These are phyloP conservation scores for Lepeophtheirus salmonis DNA, from an alignment of 1,140 invertebrate genomes.

Conservation along the genomic window DNA sequence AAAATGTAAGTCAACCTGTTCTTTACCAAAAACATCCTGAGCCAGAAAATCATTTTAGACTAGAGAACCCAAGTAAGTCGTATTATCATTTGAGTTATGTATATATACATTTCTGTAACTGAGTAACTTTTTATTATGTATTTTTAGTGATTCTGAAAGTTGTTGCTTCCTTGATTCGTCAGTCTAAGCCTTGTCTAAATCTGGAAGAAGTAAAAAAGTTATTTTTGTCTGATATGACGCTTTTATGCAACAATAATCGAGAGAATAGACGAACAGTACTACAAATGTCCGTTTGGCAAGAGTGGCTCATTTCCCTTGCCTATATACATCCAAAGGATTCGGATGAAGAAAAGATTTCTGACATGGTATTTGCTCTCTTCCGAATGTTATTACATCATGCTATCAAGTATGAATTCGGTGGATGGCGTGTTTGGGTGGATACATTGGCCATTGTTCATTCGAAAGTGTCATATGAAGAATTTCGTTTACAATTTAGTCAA, in stretches of 20 bases:
- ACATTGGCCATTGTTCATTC: conserved; percentile 97
- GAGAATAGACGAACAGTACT: conserved; percentile 90
- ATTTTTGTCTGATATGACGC: conserved; percentile 90
- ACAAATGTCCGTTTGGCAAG: conserved; percentile 99
- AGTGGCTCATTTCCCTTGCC: conserved; percentile 96
- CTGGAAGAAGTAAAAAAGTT: conserved; percentile 83
- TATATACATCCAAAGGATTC: conserved; percentile 89
- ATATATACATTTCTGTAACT: too few relatives aligned
- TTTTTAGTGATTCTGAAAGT: conserved; percentile 84
- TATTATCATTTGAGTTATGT: conserved; percentile 5
- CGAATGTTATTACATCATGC: conserved; percentile 94
- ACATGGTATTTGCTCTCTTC: conserved; percentile 95
- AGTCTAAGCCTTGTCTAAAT: conserved; percentile 80
- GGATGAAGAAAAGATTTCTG: conserved; percentile 87
- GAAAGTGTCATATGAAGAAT: conserved; percentile 93
- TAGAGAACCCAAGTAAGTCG: conserved; percentile 95
- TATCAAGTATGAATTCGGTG: conserved; percentile 98
- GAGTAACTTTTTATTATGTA: conserved; percentile 19
- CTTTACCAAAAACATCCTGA: conserved; percentile 73
- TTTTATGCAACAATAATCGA: conserved; percentile 86
- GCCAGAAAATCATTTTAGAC: conserved; percentile 74
- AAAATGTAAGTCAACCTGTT: conserved; percentile 77
- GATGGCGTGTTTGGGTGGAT: conserved; percentile 99
- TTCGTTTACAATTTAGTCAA: conserved; percentile 80
- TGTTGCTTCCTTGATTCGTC: conserved; percentile 82